These are phyloP conservation scores for Chesias legatella DNA, from an alignment of 2,888 invertebrate genomes.

Conservation along the genomic window DNA sequence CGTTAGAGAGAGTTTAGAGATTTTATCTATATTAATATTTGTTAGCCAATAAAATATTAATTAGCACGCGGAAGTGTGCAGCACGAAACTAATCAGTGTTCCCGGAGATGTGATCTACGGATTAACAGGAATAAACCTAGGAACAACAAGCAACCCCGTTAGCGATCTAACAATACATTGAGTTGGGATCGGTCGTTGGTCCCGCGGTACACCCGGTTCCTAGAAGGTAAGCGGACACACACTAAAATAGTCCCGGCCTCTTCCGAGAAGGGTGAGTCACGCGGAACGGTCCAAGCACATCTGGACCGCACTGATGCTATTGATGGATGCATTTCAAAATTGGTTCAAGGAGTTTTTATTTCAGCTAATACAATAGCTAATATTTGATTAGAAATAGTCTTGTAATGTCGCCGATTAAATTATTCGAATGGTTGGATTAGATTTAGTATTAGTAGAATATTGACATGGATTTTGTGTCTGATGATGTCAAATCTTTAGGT, in stretches of 20 bases:
- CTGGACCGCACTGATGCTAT: conserved; percentile 55
- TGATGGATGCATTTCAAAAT: conserved; percentile 25
- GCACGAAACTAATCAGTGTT: conserved; percentile 26
- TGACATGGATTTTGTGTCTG: too few relatives aligned
- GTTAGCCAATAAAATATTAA: too few relatives aligned
- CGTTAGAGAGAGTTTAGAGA: too few relatives aligned
- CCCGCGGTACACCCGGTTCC: conserved; percentile 64
- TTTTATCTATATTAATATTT: too few relatives aligned
- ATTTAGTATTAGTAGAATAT: too few relatives aligned
- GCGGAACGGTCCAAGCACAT: conserved; percentile 69
- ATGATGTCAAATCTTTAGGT: too few relatives aligned
- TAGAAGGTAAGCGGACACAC: conserved; percentile 79
- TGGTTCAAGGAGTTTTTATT: conserved; percentile 13
- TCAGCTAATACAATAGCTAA: too few relatives aligned
- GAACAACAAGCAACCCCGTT: conserved; percentile 66
- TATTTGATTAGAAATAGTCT: too few relatives aligned
- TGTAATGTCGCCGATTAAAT: too few relatives aligned
- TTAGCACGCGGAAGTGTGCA: too few relatives aligned
- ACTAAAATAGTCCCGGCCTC: conserved; percentile 75
- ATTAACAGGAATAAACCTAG: conserved; percentile 60
- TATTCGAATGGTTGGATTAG: too few relatives aligned
- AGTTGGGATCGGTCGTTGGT: conserved; percentile 76
- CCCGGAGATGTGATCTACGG: conserved; percentile 39
- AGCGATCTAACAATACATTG: conserved; percentile 74
- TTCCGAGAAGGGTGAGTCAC: conserved; percentile 74